phyloP scores from a whole-genome alignment of 2,113 vertebrate genomes.

The Seriola aureovittata region DNA sequence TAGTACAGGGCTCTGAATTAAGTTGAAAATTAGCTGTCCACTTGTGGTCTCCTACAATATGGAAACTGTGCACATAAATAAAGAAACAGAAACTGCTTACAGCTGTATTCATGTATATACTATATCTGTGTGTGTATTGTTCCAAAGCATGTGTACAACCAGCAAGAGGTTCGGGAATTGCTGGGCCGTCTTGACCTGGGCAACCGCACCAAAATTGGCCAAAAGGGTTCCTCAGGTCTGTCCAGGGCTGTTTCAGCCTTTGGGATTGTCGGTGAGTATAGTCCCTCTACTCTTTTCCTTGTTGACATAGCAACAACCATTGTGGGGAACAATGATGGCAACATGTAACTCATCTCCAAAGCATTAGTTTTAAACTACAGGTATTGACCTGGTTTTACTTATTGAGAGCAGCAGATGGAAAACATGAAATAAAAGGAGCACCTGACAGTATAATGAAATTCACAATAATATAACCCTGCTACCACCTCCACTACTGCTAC shows the following conservation, averaged over 20 bases:
- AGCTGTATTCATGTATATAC: not conserved
- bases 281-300: not conserved
- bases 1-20: conserved; percentile 1
- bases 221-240: conserved; percentile 94
- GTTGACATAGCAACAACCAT: not conserved
- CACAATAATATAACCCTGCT: not conserved
- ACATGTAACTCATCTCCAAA: conserved; percentile 10
- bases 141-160: conserved; percentile 93
- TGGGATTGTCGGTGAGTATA: conserved; percentile 93
- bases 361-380: not conserved
- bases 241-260: conserved; percentile 92
- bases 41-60: too few relatives aligned
- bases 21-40: not conserved
- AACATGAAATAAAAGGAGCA: conserved; percentile 29
- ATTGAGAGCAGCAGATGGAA: conserved; percentile 12
- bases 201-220: conserved; percentile 94
- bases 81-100: not conserved
- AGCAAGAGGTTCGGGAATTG: conserved; percentile 94
- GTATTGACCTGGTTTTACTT: conserved; percentile 44
- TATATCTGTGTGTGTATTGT: not conserved
- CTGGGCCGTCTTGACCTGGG: conserved; percentile 95
- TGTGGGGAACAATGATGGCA: conserved; percentile 4
- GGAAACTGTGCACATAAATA: not conserved
- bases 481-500: not conserved
- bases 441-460: conserved; percentile 21